Percentiles rank a stretch among this genome's conserved stretches.
Conservation (phyloP, 1,140 invertebrate species). For the Pachyrhynchus sulphureomaculatus region DNA sequence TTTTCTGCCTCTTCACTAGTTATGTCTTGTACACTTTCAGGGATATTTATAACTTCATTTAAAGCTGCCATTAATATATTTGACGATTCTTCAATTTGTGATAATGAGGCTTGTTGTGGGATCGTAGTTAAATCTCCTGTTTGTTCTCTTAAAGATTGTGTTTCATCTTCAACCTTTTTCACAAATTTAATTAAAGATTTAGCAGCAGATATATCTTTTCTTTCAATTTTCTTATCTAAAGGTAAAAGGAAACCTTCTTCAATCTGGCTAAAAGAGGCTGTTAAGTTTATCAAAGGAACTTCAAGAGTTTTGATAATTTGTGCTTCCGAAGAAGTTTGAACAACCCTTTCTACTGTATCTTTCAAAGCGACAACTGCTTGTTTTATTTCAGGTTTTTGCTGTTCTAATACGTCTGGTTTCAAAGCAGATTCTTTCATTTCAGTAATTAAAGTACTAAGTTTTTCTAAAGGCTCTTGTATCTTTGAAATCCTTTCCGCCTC, state of each 20-base stretch:
- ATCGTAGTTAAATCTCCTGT: neutral
- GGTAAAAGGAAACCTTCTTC: neutral
- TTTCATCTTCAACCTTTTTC: neutral
- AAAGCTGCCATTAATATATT: neutral
- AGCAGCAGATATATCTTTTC: neutral
- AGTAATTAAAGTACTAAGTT: constrained; percentile 12
- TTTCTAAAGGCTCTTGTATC: constrained; percentile 14
- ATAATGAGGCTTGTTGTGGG: neutral
- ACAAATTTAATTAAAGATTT: neutral
- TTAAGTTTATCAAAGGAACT: constrained; percentile 2
- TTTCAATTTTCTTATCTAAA: neutral
- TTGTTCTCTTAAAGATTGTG: neutral
- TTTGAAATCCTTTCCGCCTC: neutral
- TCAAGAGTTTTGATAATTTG: constrained; percentile 12
- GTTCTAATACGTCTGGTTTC: constrained; percentile 23
- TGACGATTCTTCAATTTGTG: constrained; percentile 8
- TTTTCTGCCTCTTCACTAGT: too few relatives aligned
- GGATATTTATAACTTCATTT: neutral
- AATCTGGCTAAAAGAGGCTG: neutral
- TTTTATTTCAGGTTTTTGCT: constrained; percentile 12
- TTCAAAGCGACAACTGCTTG: constrained; percentile 11
- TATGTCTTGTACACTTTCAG: neutral
- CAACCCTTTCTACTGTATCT: constrained; percentile 6
- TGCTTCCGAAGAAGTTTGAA: neutral
- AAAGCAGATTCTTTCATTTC: constrained; percentile 7